Base-by-base conservation (phyloP, 2,888 invertebrate genomes). In the Hemicrepidius hirtus region DNA sequence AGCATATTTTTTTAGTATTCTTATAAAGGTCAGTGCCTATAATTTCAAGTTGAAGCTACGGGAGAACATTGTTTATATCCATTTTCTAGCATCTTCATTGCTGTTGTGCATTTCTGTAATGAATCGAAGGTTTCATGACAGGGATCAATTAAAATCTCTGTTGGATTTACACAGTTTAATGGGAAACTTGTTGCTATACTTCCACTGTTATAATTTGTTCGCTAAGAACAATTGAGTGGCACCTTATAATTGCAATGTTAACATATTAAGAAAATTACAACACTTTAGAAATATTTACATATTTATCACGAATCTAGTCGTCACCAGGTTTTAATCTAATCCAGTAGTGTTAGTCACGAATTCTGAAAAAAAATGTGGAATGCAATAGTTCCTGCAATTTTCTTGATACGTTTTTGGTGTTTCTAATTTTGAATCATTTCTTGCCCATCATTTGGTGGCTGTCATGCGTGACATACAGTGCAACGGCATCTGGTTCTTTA, bases 261-360 rank as follows among this genome's bases (percentile, higher is more conserved):
- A 37, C 57, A 10, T 10, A 37, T 5, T 18, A 7, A 57, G 32
- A 35, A n/a, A 57, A 35, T n/a, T n/a, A 37, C 10, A 55, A 37
- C 57, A 37, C 10, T n/a, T 55, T 6, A 12, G 24, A 13, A 0
- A 18, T 57, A 20, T 67, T 67, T 67, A 46, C 57, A 46, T 67
- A 57, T 44, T 40, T 55, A 41, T 16, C 66, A 67, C 66, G 66
- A 66, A 41, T 55, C 44, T 67, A 28, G 57, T 55, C 20, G 32
- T 63, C 63, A 63, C 46, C 16, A 5, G n/a, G 37, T 35, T n/a
- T 37, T 40, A 20, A 50, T 24, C n/a, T 50, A 50, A 57, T 57
- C 10, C 6, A 28, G 21, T 20, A 28, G 21, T 20, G 1, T 40
- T 35, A 57, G 57, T 40, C 53, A 20, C 16, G 37, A 12, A 37